Percentiles rank a stretch among this genome's conserved stretches.
These are phyloP conservation scores for Frieseomelitta varia DNA, from an alignment of 1,140 invertebrate genomes.

Conservation along the genomic window DNA sequence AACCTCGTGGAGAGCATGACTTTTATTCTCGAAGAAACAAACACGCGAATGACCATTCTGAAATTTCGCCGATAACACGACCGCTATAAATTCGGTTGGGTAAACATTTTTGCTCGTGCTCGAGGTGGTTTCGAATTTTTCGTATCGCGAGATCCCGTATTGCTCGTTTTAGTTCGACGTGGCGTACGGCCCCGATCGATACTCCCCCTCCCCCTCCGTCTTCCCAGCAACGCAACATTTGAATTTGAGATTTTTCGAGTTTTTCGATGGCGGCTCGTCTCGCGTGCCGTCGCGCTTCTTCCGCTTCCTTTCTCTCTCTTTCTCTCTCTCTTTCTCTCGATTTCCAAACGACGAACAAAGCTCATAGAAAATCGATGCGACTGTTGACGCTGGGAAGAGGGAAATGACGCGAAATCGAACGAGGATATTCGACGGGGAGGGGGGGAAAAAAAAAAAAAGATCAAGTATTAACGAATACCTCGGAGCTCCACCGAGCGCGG, in stretches of 20 bases:
- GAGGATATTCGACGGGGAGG: background rate
- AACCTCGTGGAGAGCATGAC: no score
- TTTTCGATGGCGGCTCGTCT: background rate
- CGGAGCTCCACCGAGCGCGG: conserved; percentile 2
- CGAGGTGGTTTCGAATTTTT: background rate
- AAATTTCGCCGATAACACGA: background rate
- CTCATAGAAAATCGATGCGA: background rate
- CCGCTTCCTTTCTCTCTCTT: background rate
- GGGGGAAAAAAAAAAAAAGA: background rate
- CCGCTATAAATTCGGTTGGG: background rate
- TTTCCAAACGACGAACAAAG: background rate
- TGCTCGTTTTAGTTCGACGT: background rate
- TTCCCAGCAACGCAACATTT: background rate
- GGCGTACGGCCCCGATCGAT: background rate
- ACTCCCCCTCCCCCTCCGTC: background rate
- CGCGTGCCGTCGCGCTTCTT: background rate
- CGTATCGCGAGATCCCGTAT: background rate
- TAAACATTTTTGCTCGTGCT: background rate
- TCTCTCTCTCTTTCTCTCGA: background rate
- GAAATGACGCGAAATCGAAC: background rate
- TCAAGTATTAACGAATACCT: no score
- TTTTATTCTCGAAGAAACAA: background rate
- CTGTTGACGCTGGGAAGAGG: background rate
- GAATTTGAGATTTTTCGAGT: background rate
- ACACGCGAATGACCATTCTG: background rate